Base-by-base conservation (phyloP, 2,888 invertebrate species). In the Xestia rhomboidea region DNA sequence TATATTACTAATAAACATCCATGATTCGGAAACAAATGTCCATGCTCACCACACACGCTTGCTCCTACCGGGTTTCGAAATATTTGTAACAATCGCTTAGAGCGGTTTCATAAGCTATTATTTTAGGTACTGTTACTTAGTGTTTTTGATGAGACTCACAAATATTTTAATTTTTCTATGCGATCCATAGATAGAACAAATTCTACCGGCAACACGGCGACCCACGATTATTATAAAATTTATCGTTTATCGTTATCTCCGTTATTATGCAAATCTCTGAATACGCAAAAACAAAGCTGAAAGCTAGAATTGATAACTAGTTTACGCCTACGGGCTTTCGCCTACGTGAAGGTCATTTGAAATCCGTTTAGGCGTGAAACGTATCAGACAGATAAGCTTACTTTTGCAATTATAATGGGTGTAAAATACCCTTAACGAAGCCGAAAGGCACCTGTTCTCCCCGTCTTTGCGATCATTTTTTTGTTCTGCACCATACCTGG, bases 121-220 rank as follows among this genome's bases (percentile, higher is more conserved):
- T 3, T 34, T 77, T 24, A 38, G 27, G 21, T 41, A 24, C 13
- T 21, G 15, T 41, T 6, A 60, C 8, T 34, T 34, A 44, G 27
- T 79, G 51, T 79, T 51, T 78, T 62, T 57, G 27, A 54, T 68
- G 38, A 21, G 54, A 30, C 15, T 60, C 15, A 11, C 24, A 49
- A 67, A 77, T 38, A 77, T 34, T 51, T 66, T 44, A 21, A 34
- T 30, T 30, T n/a, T 76, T 41, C 8, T 41, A 38, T 75, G 62
- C 0, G 75, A 38, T 62, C 18, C 49, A 10, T 68, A 18, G 27
- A 15, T 57, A 24, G 24, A 21, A 38, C 0, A 34, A 34, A 46
- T 18, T 24, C 0, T 30, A 15, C 63, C 5, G 11, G 11, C 0
- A 60, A 60, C 4, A 18, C 30, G 11, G 51, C 10, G 4, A 24